phyloP scores from a whole-genome alignment of 2,888 invertebrate species.

The Eupeodes latifasciatus region DNA sequence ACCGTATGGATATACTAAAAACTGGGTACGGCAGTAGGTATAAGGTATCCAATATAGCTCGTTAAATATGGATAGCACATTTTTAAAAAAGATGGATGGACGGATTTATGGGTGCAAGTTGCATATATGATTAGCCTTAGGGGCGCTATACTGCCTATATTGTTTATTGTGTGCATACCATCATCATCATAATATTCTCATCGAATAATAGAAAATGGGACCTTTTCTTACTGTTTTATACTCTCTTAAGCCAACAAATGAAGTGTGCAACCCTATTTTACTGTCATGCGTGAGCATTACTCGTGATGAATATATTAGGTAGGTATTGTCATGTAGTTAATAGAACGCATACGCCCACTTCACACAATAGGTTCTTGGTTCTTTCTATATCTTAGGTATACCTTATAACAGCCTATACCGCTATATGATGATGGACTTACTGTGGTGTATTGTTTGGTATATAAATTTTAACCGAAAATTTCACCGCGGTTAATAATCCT shows the following conservation, averaged over 20 bases:
- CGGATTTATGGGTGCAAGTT: slow-evolving; percentile 57
- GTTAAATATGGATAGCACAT: slow-evolving; percentile 40
- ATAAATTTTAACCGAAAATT: slow-evolving; percentile 71
- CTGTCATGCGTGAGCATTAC: slow-evolving; percentile 75
- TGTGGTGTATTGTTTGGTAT: slow-evolving; percentile 18
- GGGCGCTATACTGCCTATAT: slow-evolving; percentile 30
- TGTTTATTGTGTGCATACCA: slow-evolving; percentile 45
- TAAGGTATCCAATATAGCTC: slow-evolving; percentile 54
- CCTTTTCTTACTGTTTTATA: slow-evolving; percentile 58
- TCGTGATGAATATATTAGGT: slow-evolving; percentile 29
- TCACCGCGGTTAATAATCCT: slow-evolving; percentile 71
- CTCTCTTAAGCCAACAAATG: slow-evolving; percentile 62
- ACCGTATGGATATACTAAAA: slow-evolving; percentile 12
- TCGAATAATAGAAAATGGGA: slow-evolving; percentile 65
- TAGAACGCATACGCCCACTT: slow-evolving; percentile 75
- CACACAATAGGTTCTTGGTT: slow-evolving; percentile 36
- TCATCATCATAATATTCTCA: too few species aligned
- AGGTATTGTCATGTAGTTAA: slow-evolving; percentile 57
- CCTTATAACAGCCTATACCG: too few species aligned
- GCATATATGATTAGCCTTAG: slow-evolving; percentile 66
- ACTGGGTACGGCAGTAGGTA: slow-evolving; percentile 8
- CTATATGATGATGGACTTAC: not conserved
- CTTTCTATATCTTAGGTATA: too few species aligned
- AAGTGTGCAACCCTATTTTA: slow-evolving; percentile 74
- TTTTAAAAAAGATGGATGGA: slow-evolving; percentile 20